Evolutionary conservation across 1,140 invertebrate genomes (phyloP), one percentile per base, ranked within the genome.

Genomic region (Heliothis virescens): DNA sequence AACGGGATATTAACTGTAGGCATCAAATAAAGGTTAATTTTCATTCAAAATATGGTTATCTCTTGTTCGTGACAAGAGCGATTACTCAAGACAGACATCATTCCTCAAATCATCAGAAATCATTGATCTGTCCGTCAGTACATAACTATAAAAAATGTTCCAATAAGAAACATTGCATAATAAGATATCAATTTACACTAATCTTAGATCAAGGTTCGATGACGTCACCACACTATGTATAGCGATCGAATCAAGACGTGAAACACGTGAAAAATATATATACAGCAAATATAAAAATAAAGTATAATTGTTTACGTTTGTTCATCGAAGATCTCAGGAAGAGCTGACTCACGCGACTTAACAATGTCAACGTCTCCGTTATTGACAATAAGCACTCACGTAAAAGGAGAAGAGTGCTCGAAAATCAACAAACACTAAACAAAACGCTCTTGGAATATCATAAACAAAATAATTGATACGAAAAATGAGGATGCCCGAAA

Each of bases 351-450:
- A 79, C 62, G 29, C 62, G 18, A 63, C 55, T 71, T 79, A 79
- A 79, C 76, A 75, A 82, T 74, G 75, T 79, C 71, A 82, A 79
- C 62, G 79, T 34, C 48, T 65, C 18, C 18, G 48, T 77, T 77
- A 77, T 77, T 77, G 74, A 65, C 59, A 77, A 77, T 77, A 77
- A 77, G 21, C 48, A 77, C 74, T 62, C 41, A 53, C 52, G 48
- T 69, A 78, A 69, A 78, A 69, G 75, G 75, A 57, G 48, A 41
- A 78, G 62, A 57, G 62, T 13, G 50, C 47, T 62, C 34, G 52
- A 74, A 67, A 59, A 76, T 16, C 41, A 76, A 76, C 74, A 76
- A 76, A 76, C 60, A 76, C 50, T 63, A 76, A 76, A 76, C 47
- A 76, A 52, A 69, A 69, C 21, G 16, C 34, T 48, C 74, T 65